Conservation (phyloP, 2,113 vertebrate species). For the Etia nguti region DNA sequence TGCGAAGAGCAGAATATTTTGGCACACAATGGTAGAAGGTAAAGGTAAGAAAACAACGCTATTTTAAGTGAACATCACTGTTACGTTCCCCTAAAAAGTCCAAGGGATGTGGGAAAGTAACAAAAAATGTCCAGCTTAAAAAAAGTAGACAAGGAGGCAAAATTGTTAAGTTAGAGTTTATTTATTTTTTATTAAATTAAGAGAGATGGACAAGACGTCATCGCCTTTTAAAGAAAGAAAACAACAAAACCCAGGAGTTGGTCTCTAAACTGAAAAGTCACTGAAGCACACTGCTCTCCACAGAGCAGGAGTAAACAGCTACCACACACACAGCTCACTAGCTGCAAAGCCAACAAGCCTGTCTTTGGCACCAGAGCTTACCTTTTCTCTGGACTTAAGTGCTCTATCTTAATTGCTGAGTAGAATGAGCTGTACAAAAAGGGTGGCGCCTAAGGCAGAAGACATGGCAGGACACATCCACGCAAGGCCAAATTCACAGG, state of each 20-base stretch:
- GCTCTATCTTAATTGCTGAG: not conserved
- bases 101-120: not conserved
- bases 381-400: not conserved
- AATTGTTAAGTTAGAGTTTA: not conserved
- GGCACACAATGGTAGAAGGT: not conserved
- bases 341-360: not conserved
- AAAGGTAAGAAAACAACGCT: not conserved
- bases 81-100: accelerated
- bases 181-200: not conserved
- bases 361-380: accelerated
- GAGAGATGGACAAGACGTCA: accelerated
- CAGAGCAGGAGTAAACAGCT: not conserved
- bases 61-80: not conserved
- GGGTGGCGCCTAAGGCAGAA: not conserved
- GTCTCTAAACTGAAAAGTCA: not conserved
- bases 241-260: not conserved
- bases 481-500: not conserved
- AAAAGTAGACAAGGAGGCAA: not conserved
- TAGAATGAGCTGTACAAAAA: not conserved
- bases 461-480: not conserved
- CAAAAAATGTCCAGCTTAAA: not conserved
- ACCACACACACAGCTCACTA: accelerated
- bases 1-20: not conserved
- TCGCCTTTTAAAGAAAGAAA: not conserved
- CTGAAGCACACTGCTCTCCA: not conserved